Base-by-base conservation (phyloP, 1,140 invertebrate genomes). In the Drosophila saltans region DNA sequence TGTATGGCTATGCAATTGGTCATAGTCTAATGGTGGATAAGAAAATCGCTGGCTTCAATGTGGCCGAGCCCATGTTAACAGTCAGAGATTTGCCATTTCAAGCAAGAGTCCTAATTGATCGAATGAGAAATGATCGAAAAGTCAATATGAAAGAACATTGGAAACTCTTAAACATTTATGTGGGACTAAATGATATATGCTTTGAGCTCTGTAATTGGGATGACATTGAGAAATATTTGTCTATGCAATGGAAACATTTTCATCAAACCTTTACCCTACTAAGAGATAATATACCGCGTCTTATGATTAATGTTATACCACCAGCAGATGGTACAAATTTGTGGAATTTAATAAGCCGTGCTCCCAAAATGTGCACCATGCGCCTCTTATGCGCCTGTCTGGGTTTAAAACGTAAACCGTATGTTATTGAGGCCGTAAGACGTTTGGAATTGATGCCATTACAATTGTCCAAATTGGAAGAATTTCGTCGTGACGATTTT, bases 171-270 rank as follows among this genome's bases (percentile, higher is more conserved):
- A 95, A 93, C 3, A 75, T 96, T 2, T 94, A 96, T 90, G 94
- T 96, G 33, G 95, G 95, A 26, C 81, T 92, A 30, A 97, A 97
- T 82, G 95, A 97, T 76, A 93, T 96, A 59, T 96, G 96, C 79
- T 64, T 85, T 6, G 93, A 94, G 7, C 93, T 95, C 7, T 95
- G 95, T 81, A 41, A 21, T 21, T 60, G 67, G 58, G 48, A 61
- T n/a, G 61, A 75, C 64, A 24, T 65, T n/a, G 48, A 69, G 11
- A 40, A 62, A n/a, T 78, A 78, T 45, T 43, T 89, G 16, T 36
- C 41, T 0, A 36, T 39, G 21, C 72, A 76, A 43, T 56, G 68
- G 48, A 58, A 58, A 0, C 63, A 80, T 41, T 24, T 85, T 21
- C 41, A 58, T 24, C 21, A 41, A 4, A 61, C 77, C 8, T 66